phyloP scores from a whole-genome alignment of 2,113 vertebrate genomes.

The Columba livia region DNA sequence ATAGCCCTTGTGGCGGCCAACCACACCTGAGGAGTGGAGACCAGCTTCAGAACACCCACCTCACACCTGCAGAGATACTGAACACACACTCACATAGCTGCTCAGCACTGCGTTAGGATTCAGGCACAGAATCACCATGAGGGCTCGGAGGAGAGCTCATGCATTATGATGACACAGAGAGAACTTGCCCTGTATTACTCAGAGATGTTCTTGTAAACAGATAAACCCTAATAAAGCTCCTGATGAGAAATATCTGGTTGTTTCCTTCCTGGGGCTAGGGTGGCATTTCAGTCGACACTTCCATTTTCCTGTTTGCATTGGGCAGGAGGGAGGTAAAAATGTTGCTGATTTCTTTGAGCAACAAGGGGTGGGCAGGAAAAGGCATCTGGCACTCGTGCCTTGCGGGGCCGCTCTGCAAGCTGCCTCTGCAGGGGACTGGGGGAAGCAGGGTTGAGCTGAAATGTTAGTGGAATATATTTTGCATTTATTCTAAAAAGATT shows the following conservation, averaged over 20 bases:
- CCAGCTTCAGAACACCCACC: background rate
- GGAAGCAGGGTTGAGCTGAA: background rate
- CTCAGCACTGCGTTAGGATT: background rate
- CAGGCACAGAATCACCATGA: background rate
- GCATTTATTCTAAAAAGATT: background rate
- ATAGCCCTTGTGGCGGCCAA: background rate
- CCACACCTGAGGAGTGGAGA: background rate
- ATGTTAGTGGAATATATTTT: background rate
- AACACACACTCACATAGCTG: background rate
- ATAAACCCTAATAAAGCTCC: background rate
- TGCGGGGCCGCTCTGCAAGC: background rate
- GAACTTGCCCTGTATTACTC: background rate
- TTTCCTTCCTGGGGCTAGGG: background rate
- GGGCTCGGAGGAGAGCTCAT: background rate
- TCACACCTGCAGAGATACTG: background rate
- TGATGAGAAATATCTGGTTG: background rate
- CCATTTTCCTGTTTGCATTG: background rate
- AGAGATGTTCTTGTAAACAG: background rate
- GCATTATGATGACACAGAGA: rapidly evolving
- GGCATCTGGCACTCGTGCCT: no score
- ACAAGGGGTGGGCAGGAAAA: background rate
- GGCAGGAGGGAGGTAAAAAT: background rate
- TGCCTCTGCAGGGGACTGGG: background rate
- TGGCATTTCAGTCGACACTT: background rate
- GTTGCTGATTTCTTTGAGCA: background rate